Percentiles rank a stretch among this genome's conserved stretches.
phyloP scores from a whole-genome alignment of 1,140 invertebrate genomes.

The Gonioctena quinquepunctata region DNA sequence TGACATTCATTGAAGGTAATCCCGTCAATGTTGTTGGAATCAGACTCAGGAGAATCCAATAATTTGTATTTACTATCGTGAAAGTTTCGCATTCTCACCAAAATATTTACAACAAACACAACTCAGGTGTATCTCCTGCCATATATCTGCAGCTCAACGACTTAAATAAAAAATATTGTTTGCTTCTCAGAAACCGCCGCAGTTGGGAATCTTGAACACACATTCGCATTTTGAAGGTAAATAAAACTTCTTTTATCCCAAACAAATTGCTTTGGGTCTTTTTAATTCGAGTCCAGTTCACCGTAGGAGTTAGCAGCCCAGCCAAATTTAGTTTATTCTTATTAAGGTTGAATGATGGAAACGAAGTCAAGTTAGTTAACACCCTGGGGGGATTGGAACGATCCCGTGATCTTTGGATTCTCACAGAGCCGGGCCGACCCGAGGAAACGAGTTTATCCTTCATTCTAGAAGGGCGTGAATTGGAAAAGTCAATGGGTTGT shows the following conservation, averaged over 20 bases:
- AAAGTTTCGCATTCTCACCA: not conserved
- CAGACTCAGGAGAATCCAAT: no score
- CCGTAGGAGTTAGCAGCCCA: not conserved
- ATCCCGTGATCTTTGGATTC: conserved; percentile 4
- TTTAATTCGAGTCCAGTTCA: conserved; percentile 16
- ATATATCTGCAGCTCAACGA: conserved; percentile 3
- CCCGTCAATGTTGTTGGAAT: no score
- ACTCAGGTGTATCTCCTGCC: not conserved
- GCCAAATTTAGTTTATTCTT: conserved; percentile 20
- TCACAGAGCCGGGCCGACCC: not conserved
- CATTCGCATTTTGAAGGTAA: conserved; percentile 10
- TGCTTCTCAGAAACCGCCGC: not conserved
- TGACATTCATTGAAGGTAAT: no score
- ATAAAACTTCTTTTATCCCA: conserved; percentile 9
- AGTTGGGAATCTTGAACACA: conserved; percentile 8
- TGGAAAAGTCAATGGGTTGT: no score
- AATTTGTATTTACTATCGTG: not conserved
- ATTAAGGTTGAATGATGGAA: conserved; percentile 11
- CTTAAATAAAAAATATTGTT: conserved; percentile 13
- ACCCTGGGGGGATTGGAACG: conserved; percentile 6
- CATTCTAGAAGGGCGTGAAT: no score
- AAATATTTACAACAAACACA: not conserved
- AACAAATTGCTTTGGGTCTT: conserved; percentile 4
- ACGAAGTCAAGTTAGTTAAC: conserved; percentile 19
- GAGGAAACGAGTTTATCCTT: not conserved